A percentile compares a stretch with the other conserved stretches of the same genome.
These are phyloP conservation scores for Laticauda colubrina DNA, from an alignment of 2,113 vertebrate species.

Conservation along the genomic window DNA sequence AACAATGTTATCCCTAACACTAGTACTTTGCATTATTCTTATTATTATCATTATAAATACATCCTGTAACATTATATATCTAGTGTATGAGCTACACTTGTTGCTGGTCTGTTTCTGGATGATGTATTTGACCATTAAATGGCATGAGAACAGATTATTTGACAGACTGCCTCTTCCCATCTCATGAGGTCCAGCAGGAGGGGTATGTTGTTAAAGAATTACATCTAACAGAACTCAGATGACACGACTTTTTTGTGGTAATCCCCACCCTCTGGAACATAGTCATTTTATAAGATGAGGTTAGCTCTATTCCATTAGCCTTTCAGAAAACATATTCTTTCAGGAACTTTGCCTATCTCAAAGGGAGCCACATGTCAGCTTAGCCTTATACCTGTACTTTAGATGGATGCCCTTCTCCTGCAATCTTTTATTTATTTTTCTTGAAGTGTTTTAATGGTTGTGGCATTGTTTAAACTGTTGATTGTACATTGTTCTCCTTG, in stretches of 20 bases:
- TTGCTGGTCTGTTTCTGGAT: neutral
- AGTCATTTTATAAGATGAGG: no score
- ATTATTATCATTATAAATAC: neutral
- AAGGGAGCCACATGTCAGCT: neutral
- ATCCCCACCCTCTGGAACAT: no score
- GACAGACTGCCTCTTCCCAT: neutral
- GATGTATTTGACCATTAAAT: neutral
- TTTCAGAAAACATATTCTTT: no score
- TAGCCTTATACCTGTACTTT: neutral
- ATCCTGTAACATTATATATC: neutral
- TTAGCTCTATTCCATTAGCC: no score
- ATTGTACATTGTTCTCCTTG: neutral
- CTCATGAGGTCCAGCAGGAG: neutral
- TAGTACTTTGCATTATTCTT: neutral
- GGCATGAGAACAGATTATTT: neutral
- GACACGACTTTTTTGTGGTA: no score
- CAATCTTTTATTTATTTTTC: neutral
- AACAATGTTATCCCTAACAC: no score
- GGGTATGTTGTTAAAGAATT: neutral
- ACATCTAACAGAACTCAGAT: neutral
- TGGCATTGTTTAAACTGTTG: neutral
- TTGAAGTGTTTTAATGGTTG: neutral
- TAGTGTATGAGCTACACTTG: neutral
- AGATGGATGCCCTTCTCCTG: neutral
- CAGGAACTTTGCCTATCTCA: no score